phyloP scores from a whole-genome alignment of 1,140 invertebrate species.

The Hypsibius dujardini region DNA sequence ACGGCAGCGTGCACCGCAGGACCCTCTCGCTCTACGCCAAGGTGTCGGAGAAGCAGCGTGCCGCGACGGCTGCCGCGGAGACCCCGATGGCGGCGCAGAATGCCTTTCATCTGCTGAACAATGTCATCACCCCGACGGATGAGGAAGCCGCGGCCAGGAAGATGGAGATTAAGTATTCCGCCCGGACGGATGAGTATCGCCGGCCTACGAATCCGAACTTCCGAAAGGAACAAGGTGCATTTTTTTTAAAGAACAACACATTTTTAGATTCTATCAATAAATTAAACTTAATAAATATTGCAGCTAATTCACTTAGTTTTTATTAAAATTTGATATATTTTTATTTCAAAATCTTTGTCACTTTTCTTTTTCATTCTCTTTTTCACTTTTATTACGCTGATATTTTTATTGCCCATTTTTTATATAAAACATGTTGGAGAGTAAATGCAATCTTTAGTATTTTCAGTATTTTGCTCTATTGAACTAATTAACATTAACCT shows the following conservation, averaged over 20 bases:
- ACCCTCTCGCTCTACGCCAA: neutral
- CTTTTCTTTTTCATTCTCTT: neutral
- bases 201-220: neutral
- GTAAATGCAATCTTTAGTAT: neutral
- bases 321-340: neutral
- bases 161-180: neutral
- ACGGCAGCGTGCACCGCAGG: neutral
- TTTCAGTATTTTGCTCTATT: neutral
- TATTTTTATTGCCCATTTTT: neutral
- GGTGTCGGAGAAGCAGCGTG: neutral
- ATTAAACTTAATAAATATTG: neutral
- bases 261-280: neutral
- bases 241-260: neutral
- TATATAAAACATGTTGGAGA: neutral
- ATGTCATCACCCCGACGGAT: neutral
- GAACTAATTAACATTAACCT: constrained; percentile 5
- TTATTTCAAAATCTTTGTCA: neutral
- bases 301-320: neutral
- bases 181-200: neutral
- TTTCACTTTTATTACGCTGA: neutral
- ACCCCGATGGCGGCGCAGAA: too few species aligned
- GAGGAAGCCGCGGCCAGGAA: neutral
- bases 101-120: neutral
- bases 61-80: neutral
- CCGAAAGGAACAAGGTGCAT: neutral